Base-by-base conservation (phyloP, 2,113 vertebrate genomes). In the Ceyx melanurus region DNA sequence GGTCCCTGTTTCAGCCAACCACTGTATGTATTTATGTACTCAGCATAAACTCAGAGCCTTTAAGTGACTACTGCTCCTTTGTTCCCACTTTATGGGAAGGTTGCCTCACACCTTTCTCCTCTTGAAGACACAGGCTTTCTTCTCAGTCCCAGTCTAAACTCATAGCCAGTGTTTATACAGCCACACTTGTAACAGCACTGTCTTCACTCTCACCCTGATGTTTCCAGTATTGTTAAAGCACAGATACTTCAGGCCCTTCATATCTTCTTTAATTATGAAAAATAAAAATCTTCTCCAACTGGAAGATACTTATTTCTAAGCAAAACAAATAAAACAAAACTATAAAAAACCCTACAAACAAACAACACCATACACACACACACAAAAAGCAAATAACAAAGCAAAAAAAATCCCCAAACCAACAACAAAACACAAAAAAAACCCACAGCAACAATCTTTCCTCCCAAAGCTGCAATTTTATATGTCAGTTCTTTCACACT, bases 401-500 rank as follows among this genome's bases (percentile, higher is more conserved):
- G n/a, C 35, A 25, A 45, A 57, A 14, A 0, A 51, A 35, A 51
- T 13, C 11, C 46, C 45, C 45, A 51, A 37, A 17, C 50, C 25
- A 51, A 51, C 50, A 80, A 67, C 48, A 37, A 37, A 37, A 37
- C 37, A 37, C 37, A 37, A 37, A 37, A 37, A 37, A 37, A 37
- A 11, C 37, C 37, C 37, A 37, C 37, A 37, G 37, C 10, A 37
- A 37, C 37, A 33, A 67, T 5, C 23, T 53, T 75, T 73, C 40
- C 40, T 92, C 42, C 20, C 66, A 92, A 58, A 82, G 29, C 81
- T 73, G 54, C 58, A 89, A 79, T 91, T 90, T 79, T 51, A n/a
- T 12, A 13, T 68, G 54, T 72, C 89, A 86, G 20, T 48, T 89
- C 74, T 87, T 89, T 76, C 70, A 75, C 5, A 20, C 48, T 79